These are phyloP conservation scores for Caenorhabditis sp. DNA, from an alignment of 2,888 invertebrate genomes.

Conservation along the genomic window DNA sequence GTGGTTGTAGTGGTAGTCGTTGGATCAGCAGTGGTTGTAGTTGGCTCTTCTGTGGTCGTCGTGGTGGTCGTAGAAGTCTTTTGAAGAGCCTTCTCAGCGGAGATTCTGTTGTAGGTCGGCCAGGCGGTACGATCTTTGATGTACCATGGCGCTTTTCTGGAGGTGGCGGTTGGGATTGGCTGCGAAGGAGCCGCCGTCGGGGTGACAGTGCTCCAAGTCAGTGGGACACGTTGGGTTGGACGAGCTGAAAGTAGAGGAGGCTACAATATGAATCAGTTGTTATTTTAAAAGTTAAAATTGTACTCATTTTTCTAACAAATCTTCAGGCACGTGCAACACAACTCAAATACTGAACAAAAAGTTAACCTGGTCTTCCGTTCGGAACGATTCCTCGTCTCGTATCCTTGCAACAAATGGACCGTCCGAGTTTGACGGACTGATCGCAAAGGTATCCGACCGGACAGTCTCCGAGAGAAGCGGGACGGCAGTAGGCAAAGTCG, in stretches of 20 bases:
- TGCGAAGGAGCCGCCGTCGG: conserved; percentile 65
- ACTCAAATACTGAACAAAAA: not conserved
- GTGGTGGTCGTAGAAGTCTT: conserved; percentile 49
- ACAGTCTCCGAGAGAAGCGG: conserved; percentile 72
- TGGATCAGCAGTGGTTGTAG: conserved; percentile 39
- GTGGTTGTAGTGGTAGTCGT: conserved; percentile 44
- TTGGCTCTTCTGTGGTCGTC: conserved; percentile 30
- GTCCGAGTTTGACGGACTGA: conserved; percentile 72
- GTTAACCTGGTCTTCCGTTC: conserved; percentile 53
- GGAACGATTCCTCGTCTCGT: conserved; percentile 57
- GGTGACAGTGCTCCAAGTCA: conserved; percentile 74
- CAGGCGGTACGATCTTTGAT: conserved; percentile 71
- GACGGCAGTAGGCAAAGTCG: conserved; percentile 76
- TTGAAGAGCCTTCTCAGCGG: conserved; percentile 58
- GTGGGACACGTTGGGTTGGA: conserved; percentile 64
- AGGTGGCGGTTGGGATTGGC: conserved; percentile 55
- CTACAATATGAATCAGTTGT: not conserved
- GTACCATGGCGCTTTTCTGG: conserved; percentile 74
- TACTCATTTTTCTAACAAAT: not conserved
- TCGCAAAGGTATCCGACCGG: conserved; percentile 76
- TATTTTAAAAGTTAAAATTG: not conserved
- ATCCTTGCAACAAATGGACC: conserved; percentile 76
- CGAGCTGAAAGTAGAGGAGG: conserved; percentile 43
- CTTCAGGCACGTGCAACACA: conserved; percentile 8
- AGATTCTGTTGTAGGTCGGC: conserved; percentile 67